Percentiles rank a stretch among this genome's conserved stretches.
Conservation (phyloP, 2,113 vertebrate species). For the Naja naja region DNA sequence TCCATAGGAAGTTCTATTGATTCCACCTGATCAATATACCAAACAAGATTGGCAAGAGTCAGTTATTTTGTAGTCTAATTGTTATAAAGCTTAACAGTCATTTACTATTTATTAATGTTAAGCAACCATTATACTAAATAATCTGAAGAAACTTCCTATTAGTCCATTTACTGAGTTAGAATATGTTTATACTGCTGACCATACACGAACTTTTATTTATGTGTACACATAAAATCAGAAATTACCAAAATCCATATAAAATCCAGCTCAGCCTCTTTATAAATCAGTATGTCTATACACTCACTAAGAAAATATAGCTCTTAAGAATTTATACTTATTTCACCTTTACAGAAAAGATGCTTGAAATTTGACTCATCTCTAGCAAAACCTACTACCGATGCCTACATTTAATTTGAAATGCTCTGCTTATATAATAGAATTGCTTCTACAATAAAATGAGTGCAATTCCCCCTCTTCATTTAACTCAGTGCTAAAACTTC, state of each 20-base stretch:
- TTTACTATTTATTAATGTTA: neutral
- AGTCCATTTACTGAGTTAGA: neutral
- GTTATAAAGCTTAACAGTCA: neutral
- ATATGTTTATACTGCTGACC: neutral
- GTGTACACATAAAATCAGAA: neutral
- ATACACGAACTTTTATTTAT: neutral
- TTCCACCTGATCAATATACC: constrained; percentile 79
- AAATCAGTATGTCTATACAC: neutral
- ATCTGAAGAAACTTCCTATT: neutral
- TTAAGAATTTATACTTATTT: neutral
- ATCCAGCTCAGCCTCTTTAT: neutral
- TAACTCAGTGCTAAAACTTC: neutral
- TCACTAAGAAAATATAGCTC: neutral
- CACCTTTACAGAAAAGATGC: neutral
- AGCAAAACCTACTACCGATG: neutral
- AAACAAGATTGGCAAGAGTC: neutral
- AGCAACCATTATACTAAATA: neutral
- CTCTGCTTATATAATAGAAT: neutral
- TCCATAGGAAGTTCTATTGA: constrained; percentile 98
- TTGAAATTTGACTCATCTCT: neutral
- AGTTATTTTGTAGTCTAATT: neutral
- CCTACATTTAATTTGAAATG: neutral
- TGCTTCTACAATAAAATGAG: neutral
- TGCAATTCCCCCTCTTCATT: neutral
- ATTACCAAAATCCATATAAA: neutral